Conservation (phyloP, 1,140 invertebrate species). For the Drosophila carrolli region DNA sequence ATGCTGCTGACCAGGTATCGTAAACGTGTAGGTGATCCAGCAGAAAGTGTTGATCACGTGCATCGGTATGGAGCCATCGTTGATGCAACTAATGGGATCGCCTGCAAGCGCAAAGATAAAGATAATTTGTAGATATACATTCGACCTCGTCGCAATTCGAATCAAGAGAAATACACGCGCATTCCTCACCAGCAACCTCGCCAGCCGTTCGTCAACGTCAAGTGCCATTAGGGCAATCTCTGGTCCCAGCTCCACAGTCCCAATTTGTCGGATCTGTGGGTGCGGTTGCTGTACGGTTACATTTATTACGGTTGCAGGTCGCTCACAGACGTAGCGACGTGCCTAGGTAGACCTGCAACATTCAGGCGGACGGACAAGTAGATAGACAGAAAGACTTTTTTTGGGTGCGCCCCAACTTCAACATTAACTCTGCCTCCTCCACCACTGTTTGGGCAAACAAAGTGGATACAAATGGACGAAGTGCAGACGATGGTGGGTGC, state of each 20-base stretch:
- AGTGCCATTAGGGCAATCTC: conserved; percentile 76
- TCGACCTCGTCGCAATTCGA: conserved; percentile 36
- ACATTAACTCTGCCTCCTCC: conserved; percentile 20
- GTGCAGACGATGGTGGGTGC: conserved; percentile 12
- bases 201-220: conserved; percentile 66
- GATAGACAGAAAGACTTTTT: conserved; percentile 25
- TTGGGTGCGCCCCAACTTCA: conserved; percentile 59
- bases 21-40: conserved; percentile 96
- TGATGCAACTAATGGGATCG: conserved; percentile 93
- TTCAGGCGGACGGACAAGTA: conserved; percentile 10
- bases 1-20: conserved; percentile 89
- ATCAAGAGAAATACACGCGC: conserved; percentile 54
- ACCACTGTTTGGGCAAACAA: conserved; percentile 39
- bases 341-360: conserved; percentile 41
- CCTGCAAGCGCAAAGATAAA: conserved; percentile 85
- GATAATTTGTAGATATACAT: conserved; percentile 20
- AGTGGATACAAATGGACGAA: conserved; percentile 36
- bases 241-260: conserved; percentile 29
- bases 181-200: conserved; percentile 20
- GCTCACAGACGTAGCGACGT: conserved; percentile 15
- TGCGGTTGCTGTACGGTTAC: conserved; percentile 43
- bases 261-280: conserved; percentile 50
- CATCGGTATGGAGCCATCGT: conserved; percentile 89
- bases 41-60: conserved; percentile 95
- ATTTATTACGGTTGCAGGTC: conserved; percentile 19